Percentiles rank a stretch among this genome's conserved stretches.
phyloP scores from a whole-genome alignment of 2,888 invertebrate species.

The Mesorhabditis sp. region DNA sequence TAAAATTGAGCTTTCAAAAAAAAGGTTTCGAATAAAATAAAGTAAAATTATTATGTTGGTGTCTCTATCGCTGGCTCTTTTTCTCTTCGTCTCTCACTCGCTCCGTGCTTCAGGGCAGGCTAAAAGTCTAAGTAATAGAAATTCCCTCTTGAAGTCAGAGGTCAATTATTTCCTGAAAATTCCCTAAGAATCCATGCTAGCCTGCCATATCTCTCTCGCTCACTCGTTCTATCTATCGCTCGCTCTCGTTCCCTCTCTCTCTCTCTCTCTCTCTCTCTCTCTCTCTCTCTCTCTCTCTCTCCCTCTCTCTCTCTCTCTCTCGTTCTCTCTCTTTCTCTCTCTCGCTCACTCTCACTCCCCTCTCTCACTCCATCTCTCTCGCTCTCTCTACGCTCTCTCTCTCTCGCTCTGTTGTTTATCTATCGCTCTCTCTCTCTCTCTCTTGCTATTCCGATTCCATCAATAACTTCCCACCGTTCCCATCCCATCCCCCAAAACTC shows the following conservation, averaged over 20 bases:
- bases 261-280: not conserved
- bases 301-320: too few species aligned
- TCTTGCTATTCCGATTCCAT: constrained; percentile 17
- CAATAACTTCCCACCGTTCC: constrained; percentile 16
- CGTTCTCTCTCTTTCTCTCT: too few species aligned
- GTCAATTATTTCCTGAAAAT: not conserved
- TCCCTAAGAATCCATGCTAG: not conserved
- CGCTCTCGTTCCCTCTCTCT: not conserved
- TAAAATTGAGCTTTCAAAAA: too few species aligned
- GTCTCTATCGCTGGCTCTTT: too few species aligned
- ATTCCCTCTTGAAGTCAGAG: not conserved
- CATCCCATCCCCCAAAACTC: constrained; percentile 21
- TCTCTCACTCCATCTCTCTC: too few species aligned
- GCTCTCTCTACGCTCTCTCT: constrained; percentile 11
- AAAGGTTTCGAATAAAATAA: too few species aligned
- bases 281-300: not conserved
- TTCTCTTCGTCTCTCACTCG: too few species aligned
- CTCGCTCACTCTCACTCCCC: too few species aligned
- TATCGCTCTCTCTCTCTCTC: constrained; percentile 11
- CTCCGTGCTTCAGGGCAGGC: too few species aligned
- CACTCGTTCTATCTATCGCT: not conserved
- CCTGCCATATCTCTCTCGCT: not conserved
- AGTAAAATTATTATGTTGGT: too few species aligned
- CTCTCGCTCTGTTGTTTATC: constrained; percentile 3
- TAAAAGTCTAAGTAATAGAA: not conserved